Percentiles rank a stretch among this genome's conserved stretches.
Evolutionary conservation across 2,113 vertebrate species (phyloP).

Genomic region (Myiopsitta monachus): DNA sequence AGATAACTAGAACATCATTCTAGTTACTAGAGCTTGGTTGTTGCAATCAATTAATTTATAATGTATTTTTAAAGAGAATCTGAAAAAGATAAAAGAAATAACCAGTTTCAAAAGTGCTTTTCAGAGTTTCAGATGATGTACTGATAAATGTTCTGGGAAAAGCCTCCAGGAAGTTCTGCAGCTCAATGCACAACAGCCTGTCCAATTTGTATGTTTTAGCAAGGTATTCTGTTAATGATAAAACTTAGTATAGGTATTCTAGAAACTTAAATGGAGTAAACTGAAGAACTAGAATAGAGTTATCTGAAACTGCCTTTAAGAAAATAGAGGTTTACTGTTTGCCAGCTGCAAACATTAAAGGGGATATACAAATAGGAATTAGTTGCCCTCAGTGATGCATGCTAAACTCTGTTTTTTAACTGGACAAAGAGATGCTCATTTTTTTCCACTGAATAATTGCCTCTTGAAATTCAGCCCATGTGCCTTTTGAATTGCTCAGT

Average conservation of each 20-base stretch:
- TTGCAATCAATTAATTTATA: background rate
- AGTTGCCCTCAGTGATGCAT: background rate
- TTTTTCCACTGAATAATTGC: constrained; percentile 24
- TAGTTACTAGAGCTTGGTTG: background rate
- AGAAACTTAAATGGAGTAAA: background rate
- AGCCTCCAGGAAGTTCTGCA: background rate
- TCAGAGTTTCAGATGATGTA: background rate
- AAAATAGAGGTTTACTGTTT: background rate
- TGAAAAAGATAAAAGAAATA: background rate
- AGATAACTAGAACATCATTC: background rate
- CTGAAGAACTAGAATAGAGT: background rate
- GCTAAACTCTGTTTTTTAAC: constrained; percentile 34
- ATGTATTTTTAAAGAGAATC: background rate
- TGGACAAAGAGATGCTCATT: background rate
- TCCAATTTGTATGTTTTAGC: background rate
- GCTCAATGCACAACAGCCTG: background rate
- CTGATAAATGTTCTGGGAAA: background rate
- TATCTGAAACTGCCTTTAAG: background rate
- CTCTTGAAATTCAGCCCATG: constrained; percentile 39
- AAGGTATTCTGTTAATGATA: background rate
- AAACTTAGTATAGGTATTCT: background rate
- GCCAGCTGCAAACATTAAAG: background rate
- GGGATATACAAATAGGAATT: background rate
- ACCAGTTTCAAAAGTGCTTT: background rate
- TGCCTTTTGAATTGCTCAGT: background rate